These are phyloP conservation scores for Echeneis naucrates DNA, from an alignment of 2,797 vertebrate species.

Conservation along the genomic window DNA sequence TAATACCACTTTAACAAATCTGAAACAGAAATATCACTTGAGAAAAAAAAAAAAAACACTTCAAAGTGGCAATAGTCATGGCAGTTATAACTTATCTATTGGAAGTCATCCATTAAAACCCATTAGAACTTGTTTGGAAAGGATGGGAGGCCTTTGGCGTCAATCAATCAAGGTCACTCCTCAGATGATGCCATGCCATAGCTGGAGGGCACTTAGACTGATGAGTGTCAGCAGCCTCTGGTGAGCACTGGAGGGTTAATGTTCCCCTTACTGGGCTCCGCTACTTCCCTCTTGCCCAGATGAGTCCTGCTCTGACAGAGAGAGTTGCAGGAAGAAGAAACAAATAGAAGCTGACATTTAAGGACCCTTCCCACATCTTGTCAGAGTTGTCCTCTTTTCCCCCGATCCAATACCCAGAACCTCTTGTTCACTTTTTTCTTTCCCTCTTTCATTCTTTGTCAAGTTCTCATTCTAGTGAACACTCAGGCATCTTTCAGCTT, in stretches of 20 bases:
- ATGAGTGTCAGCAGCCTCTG: constrained; percentile 72
- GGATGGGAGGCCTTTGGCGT: constrained; percentile 57
- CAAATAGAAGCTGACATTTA: constrained; percentile 69
- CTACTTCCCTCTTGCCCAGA: constrained; percentile 38
- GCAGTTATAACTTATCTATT: constrained; percentile 70
- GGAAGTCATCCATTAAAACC: constrained; percentile 67
- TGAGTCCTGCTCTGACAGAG: constrained; percentile 63
- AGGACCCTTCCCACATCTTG: constrained; percentile 64
- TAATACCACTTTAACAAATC: constrained; percentile 40
- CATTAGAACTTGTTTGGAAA: constrained; percentile 73
- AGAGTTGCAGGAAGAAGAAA: constrained; percentile 52
- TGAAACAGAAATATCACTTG: constrained; percentile 65
- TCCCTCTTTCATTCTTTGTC: neutral
- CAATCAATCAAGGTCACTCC: constrained; percentile 81
- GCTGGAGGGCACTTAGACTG: constrained; percentile 75
- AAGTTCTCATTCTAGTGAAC: constrained; percentile 19
- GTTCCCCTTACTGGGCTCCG: constrained; percentile 42
- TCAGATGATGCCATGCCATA: constrained; percentile 59
- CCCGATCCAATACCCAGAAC: constrained; percentile 53
- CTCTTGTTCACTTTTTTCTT: constrained; percentile 40
- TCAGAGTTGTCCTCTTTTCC: constrained; percentile 66
- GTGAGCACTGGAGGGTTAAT: constrained; percentile 64
- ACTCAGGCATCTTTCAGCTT: constrained; percentile 19
- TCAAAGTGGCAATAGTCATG: constrained; percentile 52
- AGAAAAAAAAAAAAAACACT: constrained; percentile 36